Evolutionary conservation across 1,140 invertebrate species (phyloP).

Genomic region (Condylostylus longicornis): DNA sequence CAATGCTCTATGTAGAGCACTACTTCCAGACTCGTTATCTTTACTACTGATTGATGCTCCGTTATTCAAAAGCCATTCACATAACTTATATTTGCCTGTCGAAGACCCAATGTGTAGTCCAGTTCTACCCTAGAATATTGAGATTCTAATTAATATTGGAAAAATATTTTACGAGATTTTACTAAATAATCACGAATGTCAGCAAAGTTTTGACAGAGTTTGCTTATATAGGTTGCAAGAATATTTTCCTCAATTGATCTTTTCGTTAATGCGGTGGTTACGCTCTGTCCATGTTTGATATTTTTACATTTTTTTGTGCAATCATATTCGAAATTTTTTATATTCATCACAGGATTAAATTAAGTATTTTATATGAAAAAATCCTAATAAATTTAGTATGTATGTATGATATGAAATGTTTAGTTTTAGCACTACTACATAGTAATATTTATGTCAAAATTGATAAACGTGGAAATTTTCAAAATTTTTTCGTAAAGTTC

Average conservation of each 20-base stretch:
- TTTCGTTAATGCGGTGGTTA: conserved; percentile 40
- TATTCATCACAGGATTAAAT: too few relatives aligned
- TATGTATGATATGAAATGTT: too few relatives aligned
- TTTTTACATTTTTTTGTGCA: conserved; percentile 39
- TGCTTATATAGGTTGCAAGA: conserved; percentile 36
- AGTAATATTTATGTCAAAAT: too few relatives aligned
- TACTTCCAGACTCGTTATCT: conserved; percentile 52
- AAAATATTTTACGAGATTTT: background rate
- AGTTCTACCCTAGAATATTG: conserved; percentile 35
- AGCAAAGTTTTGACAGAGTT: conserved; percentile 38
- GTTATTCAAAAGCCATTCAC: conserved; percentile 46
- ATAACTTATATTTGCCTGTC: conserved; percentile 41
- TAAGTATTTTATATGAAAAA: too few relatives aligned
- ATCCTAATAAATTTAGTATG: too few relatives aligned
- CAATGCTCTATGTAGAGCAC: conserved; percentile 50
- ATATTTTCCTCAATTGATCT: conserved; percentile 32
- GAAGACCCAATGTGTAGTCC: conserved; percentile 51
- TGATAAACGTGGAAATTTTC: too few relatives aligned
- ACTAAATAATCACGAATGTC: conserved; percentile 32
- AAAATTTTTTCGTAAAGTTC: too few relatives aligned
- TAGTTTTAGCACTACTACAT: too few relatives aligned
- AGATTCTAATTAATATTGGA: background rate
- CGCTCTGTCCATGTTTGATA: conserved; percentile 36
- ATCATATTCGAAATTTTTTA: conserved; percentile 21
- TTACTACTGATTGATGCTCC: conserved; percentile 39